Percentiles rank a stretch among this genome's conserved stretches.
Evolutionary conservation across 1,140 invertebrate genomes (phyloP).

Genomic region (Bombus polaris): DNA sequence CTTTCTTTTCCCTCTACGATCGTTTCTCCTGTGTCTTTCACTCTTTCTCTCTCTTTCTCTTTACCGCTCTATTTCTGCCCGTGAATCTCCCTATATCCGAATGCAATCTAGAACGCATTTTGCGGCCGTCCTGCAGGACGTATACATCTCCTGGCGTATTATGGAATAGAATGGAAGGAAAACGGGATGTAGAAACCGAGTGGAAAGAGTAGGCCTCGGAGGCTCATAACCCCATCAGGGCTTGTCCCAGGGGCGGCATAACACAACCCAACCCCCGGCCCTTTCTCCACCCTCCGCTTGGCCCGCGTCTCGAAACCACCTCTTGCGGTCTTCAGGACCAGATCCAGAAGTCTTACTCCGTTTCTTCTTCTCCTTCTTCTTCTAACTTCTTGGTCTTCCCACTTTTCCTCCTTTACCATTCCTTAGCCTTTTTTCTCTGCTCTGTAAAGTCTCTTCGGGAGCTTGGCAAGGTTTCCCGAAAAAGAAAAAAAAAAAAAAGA

Average conservation of each 20-base stretch:
- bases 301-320: conserved; percentile 61
- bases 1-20: not conserved
- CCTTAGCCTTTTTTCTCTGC: not conserved
- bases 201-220: conserved; percentile 82
- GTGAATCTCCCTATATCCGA: conserved; percentile 75
- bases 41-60: conserved; percentile 18
- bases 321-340: conserved; percentile 67
- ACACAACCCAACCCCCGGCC: conserved; percentile 63
- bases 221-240: conserved; percentile 83
- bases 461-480: not conserved
- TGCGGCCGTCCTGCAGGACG: conserved; percentile 76
- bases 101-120: conserved; percentile 81
- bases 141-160: conserved; percentile 79
- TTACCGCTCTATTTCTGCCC: not conserved
- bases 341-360: conserved; percentile 30
- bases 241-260: conserved; percentile 79
- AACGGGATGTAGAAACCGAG: conserved; percentile 77
- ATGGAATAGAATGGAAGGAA: conserved; percentile 82
- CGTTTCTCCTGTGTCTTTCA: not conserved
- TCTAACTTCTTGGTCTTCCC: not conserved
- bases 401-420: not conserved
- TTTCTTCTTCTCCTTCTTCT: not conserved
- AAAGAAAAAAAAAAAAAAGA: not conserved
- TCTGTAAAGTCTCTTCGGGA: not conserved
- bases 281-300: conserved; percentile 51